These are phyloP conservation scores for Pandemis heparana DNA, from an alignment of 2,888 invertebrate species.

Conservation along the genomic window DNA sequence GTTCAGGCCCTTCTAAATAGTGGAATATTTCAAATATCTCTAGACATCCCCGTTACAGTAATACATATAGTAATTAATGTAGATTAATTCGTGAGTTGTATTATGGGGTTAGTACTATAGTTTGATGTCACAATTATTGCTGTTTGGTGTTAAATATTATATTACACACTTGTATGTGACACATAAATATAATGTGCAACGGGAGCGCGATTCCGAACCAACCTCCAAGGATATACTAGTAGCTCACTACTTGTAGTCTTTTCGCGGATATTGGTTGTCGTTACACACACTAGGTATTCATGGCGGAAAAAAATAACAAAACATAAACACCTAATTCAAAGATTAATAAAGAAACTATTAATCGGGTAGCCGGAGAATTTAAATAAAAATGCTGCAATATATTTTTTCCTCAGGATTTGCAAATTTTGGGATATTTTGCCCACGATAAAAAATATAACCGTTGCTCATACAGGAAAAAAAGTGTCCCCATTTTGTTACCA, in stretches of 20 bases:
- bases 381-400: no score
- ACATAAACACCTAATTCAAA: neutral
- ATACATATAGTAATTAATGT: neutral
- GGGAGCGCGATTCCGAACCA: neutral
- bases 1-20: neutral
- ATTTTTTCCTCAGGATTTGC: no score
- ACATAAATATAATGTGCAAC: neutral
- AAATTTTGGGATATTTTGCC: no score
- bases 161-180: neutral
- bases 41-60: neutral
- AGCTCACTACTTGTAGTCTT: neutral
- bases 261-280: neutral
- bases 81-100: neutral
- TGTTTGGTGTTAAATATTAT: neutral
- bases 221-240: neutral
- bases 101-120: neutral
- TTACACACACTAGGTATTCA: neutral
- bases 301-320: neutral
- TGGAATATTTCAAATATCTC: no score
- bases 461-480: no score
- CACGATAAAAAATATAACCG: no score
- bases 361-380: no score
- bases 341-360: no score
- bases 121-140: constrained; percentile 1
- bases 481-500: no score